These are phyloP conservation scores for Dendropsophus ebraccatus DNA, from an alignment of 2,113 vertebrate genomes.

Conservation along the genomic window DNA sequence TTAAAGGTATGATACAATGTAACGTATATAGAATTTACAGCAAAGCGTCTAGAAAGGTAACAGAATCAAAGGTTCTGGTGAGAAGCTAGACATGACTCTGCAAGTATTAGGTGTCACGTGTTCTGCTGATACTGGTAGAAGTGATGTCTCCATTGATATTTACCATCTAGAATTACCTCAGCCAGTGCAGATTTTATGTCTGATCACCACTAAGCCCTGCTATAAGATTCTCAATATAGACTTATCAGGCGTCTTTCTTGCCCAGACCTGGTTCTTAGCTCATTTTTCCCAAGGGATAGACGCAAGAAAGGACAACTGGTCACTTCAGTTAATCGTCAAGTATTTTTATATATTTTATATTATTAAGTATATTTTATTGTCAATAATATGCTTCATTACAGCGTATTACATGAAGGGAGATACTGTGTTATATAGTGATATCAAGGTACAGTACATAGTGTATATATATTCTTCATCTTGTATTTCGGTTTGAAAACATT, in stretches of 20 bases:
- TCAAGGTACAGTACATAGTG: no score
- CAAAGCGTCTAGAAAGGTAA: no score
- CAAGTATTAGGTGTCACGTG: not conserved
- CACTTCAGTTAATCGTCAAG: not conserved
- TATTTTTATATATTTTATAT: not conserved
- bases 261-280: not conserved
- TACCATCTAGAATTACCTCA: not conserved
- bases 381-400: no score
- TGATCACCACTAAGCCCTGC: not conserved
- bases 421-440: no score
- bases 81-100: not conserved
- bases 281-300: not conserved
- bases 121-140: not conserved
- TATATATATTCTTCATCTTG: no score
- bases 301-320: no score
- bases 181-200: not conserved
- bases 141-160: not conserved
- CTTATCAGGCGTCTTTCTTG: not conserved
- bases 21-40: not conserved
- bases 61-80: not conserved
- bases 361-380: no score
- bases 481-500: no score
- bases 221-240: not conserved
- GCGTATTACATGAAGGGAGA: no score
- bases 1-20: not conserved